Evolutionary conservation across 2,797 vertebrate species (phyloP).

Genomic region (Melanogrammus aeglefinus): DNA sequence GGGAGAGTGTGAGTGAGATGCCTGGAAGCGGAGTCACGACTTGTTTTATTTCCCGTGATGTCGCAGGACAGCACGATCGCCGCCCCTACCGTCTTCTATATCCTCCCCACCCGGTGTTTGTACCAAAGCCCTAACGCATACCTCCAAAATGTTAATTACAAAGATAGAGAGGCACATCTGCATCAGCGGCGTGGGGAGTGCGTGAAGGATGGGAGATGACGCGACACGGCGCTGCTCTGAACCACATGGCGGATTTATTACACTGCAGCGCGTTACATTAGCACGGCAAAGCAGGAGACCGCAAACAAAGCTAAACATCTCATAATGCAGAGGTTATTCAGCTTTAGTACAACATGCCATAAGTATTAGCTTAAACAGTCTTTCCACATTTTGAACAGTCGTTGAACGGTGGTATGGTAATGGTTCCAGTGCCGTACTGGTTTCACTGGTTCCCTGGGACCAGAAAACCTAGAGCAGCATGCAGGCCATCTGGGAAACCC

Average conservation of each 20-base stretch:
- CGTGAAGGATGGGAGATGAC: background rate
- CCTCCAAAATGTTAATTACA: conserved; percentile 27
- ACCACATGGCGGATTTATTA: background rate
- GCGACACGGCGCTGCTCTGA: background rate
- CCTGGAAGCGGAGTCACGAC: conserved; percentile 75
- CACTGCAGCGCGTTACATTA: background rate
- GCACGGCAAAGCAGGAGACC: background rate
- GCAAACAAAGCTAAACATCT: background rate
- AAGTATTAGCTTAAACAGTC: background rate
- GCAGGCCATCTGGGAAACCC: background rate
- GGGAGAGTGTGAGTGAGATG: conserved; percentile 36
- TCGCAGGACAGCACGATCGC: conserved; percentile 48
- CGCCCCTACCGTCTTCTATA: conserved; percentile 26
- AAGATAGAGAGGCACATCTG: conserved; percentile 16
- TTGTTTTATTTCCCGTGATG: conserved; percentile 58
- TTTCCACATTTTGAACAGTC: background rate
- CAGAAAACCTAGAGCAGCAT: background rate
- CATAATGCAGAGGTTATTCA: background rate
- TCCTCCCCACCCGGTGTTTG: conserved; percentile 6
- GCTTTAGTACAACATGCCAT: background rate
- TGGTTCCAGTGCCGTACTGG: background rate
- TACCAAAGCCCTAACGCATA: conserved; percentile 10
- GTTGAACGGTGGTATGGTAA: background rate
- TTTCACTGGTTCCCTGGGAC: background rate
- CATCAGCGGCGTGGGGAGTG: background rate